Percentiles rank a stretch among this genome's conserved stretches.
phyloP scores from a whole-genome alignment of 2,888 invertebrate genomes.

The Taenaris catops region DNA sequence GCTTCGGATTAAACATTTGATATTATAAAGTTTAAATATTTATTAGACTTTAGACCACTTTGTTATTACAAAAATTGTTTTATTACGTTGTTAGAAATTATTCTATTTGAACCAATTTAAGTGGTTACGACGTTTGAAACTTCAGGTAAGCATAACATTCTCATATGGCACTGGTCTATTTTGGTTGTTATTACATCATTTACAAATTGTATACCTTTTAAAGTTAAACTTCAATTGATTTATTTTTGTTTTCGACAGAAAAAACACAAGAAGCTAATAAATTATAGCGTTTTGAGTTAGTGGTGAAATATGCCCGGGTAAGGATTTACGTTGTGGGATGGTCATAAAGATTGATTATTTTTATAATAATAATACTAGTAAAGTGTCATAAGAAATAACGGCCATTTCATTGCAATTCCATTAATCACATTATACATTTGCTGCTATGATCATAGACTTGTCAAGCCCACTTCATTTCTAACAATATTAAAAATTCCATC shows the following conservation, averaged over 20 bases:
- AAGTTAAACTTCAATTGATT: conserved; percentile 23
- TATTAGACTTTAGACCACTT: background rate
- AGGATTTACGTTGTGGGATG: conserved; percentile 63
- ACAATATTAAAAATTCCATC: too few species aligned
- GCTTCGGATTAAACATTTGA: background rate
- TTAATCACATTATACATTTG: too few species aligned
- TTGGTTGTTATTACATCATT: conserved; percentile 57
- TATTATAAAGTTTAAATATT: background rate
- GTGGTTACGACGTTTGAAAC: background rate
- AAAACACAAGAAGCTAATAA: conserved; percentile 11
- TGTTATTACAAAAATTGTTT: background rate
- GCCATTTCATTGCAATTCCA: too few species aligned
- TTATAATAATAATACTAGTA: too few species aligned
- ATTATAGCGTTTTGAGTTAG: conserved; percentile 19
- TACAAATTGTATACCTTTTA: conserved; percentile 13
- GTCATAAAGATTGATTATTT: conserved; percentile 33
- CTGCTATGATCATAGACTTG: too few species aligned
- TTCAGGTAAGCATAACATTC: conserved; percentile 12
- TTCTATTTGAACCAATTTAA: background rate
- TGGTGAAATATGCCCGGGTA: conserved; percentile 69
- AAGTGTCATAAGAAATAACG: too few species aligned
- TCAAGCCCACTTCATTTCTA: too few species aligned
- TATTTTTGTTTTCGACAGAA: conserved; percentile 55
- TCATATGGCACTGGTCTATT: conserved; percentile 38
- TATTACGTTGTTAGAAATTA: background rate